These are phyloP conservation scores for Neoscelio sp. DNA, from an alignment of 2,888 invertebrate genomes.

Conservation along the genomic window DNA sequence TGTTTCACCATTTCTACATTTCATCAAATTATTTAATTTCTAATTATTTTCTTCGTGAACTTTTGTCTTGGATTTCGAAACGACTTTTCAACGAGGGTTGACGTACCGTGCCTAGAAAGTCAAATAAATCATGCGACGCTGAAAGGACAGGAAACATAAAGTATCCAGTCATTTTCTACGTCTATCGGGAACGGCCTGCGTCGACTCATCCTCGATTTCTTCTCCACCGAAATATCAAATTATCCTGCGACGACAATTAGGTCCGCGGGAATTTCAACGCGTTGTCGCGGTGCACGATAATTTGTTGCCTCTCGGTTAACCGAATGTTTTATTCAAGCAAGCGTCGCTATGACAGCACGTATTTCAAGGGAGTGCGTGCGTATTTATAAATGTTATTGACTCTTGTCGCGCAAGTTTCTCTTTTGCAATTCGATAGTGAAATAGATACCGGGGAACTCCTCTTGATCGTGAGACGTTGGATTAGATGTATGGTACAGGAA, in stretches of 20 bases:
- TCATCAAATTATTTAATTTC: too few species aligned
- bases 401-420: conserved; percentile 50
- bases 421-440: conserved; percentile 63
- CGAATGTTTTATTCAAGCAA: conserved; percentile 32
- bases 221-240: conserved; percentile 26
- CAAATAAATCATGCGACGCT: conserved; percentile 59
- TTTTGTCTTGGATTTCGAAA: conserved; percentile 41
- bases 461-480: conserved; percentile 46
- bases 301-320: conserved; percentile 7
- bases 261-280: too few species aligned
- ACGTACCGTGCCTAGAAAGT: conserved; percentile 53
- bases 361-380: conserved; percentile 43
- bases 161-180: conserved; percentile 41
- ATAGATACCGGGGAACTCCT: conserved; percentile 51
- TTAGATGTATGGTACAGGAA: conserved; percentile 39
- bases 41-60: conserved; percentile 50
- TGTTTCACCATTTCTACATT: too few species aligned
- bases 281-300: too few species aligned
- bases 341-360: conserved; percentile 32
- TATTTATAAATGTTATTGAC: conserved; percentile 64
- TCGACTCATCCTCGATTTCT: conserved; percentile 47
- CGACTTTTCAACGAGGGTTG: conserved; percentile 48
- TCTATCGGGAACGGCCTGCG: conserved; percentile 41
- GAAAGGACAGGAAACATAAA: conserved; percentile 45
- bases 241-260: too few species aligned